Percentiles rank a stretch among this genome's conserved stretches.
Evolutionary conservation across 1,140 invertebrate genomes (phyloP).

Genomic region (Forficula auricularia): DNA sequence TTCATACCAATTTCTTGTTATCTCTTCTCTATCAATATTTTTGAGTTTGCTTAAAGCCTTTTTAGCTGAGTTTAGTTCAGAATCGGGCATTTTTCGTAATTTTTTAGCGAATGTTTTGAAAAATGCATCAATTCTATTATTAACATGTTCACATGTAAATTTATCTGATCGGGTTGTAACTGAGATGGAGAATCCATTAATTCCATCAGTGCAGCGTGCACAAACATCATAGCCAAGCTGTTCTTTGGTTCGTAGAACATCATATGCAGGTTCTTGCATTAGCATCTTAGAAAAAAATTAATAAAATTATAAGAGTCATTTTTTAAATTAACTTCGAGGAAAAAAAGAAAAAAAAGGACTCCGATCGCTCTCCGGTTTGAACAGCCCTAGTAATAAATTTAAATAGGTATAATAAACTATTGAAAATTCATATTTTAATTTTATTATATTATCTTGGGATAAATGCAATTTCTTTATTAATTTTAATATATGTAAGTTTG

Average conservation of each 20-base stretch:
- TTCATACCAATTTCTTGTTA: conserved; percentile 51
- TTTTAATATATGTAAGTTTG: too few relatives aligned
- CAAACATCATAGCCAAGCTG: conserved; percentile 71
- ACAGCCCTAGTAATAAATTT: too few relatives aligned
- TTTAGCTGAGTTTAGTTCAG: conserved; percentile 41
- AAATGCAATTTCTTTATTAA: too few relatives aligned
- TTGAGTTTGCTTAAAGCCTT: conserved; percentile 54
- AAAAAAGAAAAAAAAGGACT: too few relatives aligned
- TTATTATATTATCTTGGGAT: too few relatives aligned
- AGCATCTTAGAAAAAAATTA: conserved; percentile 31
- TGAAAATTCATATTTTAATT: too few relatives aligned
- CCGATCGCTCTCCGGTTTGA: too few relatives aligned
- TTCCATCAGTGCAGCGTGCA: conserved; percentile 39
- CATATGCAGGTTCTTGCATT: conserved; percentile 75
- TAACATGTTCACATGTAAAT: conserved; percentile 34
- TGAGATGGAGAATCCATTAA: conserved; percentile 53
- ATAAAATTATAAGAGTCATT: too few relatives aligned
- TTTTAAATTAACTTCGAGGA: too few relatives aligned
- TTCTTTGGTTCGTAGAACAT: conserved; percentile 71
- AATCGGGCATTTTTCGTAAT: conserved; percentile 36
- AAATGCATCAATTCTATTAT: conserved; percentile 57
- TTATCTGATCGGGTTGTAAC: conserved; percentile 25
- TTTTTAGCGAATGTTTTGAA: conserved; percentile 41
- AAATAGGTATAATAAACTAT: too few relatives aligned
- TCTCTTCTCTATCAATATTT: conserved; percentile 45